These are phyloP conservation scores for Gymnoscopelus microlampas DNA, from an alignment of 2,797 vertebrate genomes.

Conservation along the genomic window DNA sequence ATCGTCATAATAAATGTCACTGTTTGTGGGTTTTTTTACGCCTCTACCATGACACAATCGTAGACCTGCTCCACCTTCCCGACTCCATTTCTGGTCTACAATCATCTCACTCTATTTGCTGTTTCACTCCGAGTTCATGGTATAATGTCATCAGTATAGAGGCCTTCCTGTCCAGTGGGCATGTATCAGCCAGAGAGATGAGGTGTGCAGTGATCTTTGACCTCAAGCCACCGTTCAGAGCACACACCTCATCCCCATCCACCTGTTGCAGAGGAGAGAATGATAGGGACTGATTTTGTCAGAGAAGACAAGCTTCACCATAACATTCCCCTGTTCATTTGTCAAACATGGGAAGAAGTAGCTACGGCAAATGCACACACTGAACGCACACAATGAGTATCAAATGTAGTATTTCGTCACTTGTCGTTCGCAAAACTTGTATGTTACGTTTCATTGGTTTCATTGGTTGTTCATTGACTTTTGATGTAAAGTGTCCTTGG, in stretches of 20 bases:
- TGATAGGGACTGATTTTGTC: constrained; percentile 34
- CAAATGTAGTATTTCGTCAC: no score
- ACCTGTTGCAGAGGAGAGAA: constrained; percentile 54
- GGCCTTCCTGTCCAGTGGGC: constrained; percentile 67
- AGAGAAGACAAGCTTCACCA: constrained; percentile 23
- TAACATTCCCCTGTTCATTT: constrained; percentile 23
- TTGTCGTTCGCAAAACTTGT: no score
- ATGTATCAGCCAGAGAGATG: constrained; percentile 58
- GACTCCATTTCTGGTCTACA: constrained; percentile 60
- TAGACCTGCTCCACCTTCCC: constrained; percentile 21
- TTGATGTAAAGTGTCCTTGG: no score
- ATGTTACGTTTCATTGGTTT: no score
- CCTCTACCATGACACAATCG: constrained; percentile 6
- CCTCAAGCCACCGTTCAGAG: constrained; percentile 63
- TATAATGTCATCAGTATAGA: constrained; percentile 64
- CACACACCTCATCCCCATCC: constrained; percentile 61
- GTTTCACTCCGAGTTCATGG: constrained; percentile 63
- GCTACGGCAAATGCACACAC: constrained; percentile 18
- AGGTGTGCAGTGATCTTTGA: constrained; percentile 76
- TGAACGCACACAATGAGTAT: neutral
- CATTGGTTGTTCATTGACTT: no score
- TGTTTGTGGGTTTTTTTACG: constrained; percentile 2
- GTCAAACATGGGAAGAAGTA: neutral
- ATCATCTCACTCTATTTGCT: constrained; percentile 45
- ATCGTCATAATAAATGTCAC: no score